Conservation (phyloP, 2,888 invertebrate genomes). For the Pseudanteris insignis region DNA sequence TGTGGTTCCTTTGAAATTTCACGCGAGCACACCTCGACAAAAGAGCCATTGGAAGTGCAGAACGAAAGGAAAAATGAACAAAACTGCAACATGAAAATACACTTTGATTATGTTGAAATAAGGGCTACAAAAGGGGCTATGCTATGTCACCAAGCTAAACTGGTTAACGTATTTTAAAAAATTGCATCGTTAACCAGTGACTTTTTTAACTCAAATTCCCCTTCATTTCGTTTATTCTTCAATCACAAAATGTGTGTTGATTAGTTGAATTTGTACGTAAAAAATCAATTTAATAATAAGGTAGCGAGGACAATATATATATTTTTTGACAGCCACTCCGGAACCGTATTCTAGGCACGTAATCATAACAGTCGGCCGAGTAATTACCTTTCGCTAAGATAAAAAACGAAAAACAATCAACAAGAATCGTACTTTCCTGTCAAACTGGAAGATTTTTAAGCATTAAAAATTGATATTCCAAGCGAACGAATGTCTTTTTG, state of each 20-base stretch:
- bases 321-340: constrained; percentile 15
- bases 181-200: background rate
- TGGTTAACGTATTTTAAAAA: background rate
- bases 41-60: constrained; percentile 8
- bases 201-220: background rate
- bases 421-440: constrained; percentile 3
- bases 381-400: constrained; percentile 2
- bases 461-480: background rate
- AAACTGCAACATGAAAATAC: constrained; percentile 8
- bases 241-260: no score
- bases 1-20: constrained; percentile 37
- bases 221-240: no score
- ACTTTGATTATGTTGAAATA: no score
- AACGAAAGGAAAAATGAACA: constrained; percentile 1
- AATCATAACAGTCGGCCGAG: constrained; percentile 5
- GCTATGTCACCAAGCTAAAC: no score
- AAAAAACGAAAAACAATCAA: constrained; percentile 5
- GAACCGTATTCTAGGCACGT: constrained; percentile 7
- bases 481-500: no score
- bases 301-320: background rate
- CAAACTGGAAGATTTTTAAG: constrained; percentile 11
- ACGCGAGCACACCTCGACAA: constrained; percentile 16
- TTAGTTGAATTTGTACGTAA: background rate
- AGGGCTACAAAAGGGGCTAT: no score
- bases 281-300: constrained; percentile 15